Evolutionary conservation across 2,888 invertebrate species (phyloP).

Genomic region (Apotomis turbidana): DNA sequence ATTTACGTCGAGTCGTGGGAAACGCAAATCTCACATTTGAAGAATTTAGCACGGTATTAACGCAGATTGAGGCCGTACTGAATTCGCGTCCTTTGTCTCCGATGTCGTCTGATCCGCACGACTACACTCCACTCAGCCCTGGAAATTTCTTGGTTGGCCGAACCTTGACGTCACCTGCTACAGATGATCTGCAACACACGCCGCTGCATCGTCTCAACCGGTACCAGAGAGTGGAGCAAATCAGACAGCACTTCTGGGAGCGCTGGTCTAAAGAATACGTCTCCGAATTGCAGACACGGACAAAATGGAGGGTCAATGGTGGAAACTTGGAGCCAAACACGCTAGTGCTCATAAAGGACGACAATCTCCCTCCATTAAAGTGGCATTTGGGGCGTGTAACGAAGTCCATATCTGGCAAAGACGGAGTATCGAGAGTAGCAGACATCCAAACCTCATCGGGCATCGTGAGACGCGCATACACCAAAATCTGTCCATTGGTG

Average conservation of each 20-base stretch:
- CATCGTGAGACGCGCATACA: conserved; percentile 16
- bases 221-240: conserved; percentile 23
- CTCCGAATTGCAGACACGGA: background rate
- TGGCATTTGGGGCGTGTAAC: conserved; percentile 20
- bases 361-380: conserved; percentile 16
- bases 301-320: background rate
- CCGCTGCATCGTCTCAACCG: background rate
- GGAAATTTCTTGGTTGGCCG: conserved; percentile 41
- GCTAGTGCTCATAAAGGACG: background rate
- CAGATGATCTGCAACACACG: background rate
- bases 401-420: background rate
- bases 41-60: conserved; percentile 17
- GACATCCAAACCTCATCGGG: conserved; percentile 2
- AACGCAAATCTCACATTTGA: background rate
- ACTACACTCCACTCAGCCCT: background rate
- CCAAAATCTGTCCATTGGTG: conserved; percentile 30
- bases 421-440: conserved; percentile 4
- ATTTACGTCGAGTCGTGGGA: conserved; percentile 23
- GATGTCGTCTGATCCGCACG: background rate
- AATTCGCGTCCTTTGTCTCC: background rate
- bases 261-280: conserved; percentile 31
- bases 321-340: background rate
- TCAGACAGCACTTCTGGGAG: conserved; percentile 28
- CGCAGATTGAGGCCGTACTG: conserved; percentile 38
- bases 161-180: conserved; percentile 21